phyloP scores from a whole-genome alignment of 2,888 invertebrate species.

The Drosophila neutralis region DNA sequence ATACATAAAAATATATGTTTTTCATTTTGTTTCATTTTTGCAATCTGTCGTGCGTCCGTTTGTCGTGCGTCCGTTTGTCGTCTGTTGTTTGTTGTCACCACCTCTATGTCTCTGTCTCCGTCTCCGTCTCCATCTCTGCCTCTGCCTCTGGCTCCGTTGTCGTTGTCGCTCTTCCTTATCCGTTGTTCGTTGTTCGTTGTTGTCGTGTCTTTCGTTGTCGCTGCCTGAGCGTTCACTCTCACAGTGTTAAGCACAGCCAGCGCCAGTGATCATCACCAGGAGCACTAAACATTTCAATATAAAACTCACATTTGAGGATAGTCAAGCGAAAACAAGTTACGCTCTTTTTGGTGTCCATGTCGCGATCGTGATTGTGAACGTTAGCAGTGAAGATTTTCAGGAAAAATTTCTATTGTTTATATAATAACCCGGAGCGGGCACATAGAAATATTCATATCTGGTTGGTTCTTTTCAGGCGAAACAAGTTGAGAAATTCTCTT shows the following conservation, averaged over 20 bases:
- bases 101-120: slow-evolving; percentile 19
- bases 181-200: slow-evolving; percentile 59
- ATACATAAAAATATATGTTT: slow-evolving; percentile 15
- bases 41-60: slow-evolving; percentile 40
- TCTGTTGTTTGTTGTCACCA: slow-evolving; percentile 20
- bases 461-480: slow-evolving; percentile 68
- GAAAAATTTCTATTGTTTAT: slow-evolving; percentile 63
- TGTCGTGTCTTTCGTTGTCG: slow-evolving; percentile 67
- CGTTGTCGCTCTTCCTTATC: slow-evolving; percentile 31
- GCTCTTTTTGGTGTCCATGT: slow-evolving; percentile 19
- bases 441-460: slow-evolving; percentile 62
- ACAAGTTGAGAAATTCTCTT: slow-evolving; percentile 59
- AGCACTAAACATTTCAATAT: slow-evolving; percentile 28
- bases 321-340: slow-evolving; percentile 13
- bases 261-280: slow-evolving; percentile 63
- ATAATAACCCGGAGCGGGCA: slow-evolving; percentile 62
- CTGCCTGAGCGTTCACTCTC: slow-evolving; percentile 53
- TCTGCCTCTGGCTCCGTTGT: slow-evolving; percentile 16
- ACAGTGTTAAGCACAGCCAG: slow-evolving; percentile 65
- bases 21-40: slow-evolving; percentile 70
- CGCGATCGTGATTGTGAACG: slow-evolving; percentile 39
- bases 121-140: slow-evolving; percentile 16
- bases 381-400: slow-evolving; percentile 40
- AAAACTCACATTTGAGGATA: slow-evolving; percentile 1
- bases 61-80: slow-evolving; percentile 15